A percentile compares a stretch with the other conserved stretches of the same genome.
phyloP scores from a whole-genome alignment of 2,888 invertebrate species.

The Eledona agricola region DNA sequence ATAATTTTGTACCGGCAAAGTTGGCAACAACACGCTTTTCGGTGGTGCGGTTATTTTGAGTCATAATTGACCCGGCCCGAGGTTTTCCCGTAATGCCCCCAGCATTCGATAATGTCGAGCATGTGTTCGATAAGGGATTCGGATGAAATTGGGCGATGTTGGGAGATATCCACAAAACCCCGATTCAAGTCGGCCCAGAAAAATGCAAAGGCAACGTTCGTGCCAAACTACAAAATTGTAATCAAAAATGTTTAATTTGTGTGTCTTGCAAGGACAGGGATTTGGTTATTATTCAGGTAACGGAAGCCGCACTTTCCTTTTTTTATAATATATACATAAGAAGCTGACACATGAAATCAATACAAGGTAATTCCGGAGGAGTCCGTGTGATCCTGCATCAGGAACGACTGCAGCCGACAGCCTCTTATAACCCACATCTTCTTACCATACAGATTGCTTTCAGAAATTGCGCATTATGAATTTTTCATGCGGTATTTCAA shows the following conservation, averaged over 20 bases:
- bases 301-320: slow-evolving; percentile 12
- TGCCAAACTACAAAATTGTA: too few relatives aligned
- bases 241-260: slow-evolving; percentile 21
- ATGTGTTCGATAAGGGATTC: too few relatives aligned
- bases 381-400: slow-evolving; percentile 15
- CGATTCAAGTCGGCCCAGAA: too few relatives aligned
- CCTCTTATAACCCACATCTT: slow-evolving; percentile 38
- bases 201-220: too few relatives aligned
- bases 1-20: too few relatives aligned
- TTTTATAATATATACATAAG: slow-evolving; percentile 26
- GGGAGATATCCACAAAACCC: too few relatives aligned
- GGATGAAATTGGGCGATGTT: too few relatives aligned
- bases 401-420: slow-evolving; percentile 37
- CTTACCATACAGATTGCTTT: slow-evolving; percentile 46
- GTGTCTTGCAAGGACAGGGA: slow-evolving; percentile 15
- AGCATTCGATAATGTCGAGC: too few relatives aligned
- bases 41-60: too few relatives aligned
- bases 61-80: too few relatives aligned
- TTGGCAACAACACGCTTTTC: too few relatives aligned
- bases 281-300: slow-evolving; percentile 18
- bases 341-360: slow-evolving; percentile 31
- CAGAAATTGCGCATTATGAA: slow-evolving; percentile 48
- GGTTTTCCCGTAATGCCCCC: too few relatives aligned
- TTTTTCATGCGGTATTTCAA: slow-evolving; percentile 47
- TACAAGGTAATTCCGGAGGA: slow-evolving; percentile 29